These are phyloP conservation scores for Stenotaenia linearis DNA, from an alignment of 2,888 invertebrate species.

Conservation along the genomic window DNA sequence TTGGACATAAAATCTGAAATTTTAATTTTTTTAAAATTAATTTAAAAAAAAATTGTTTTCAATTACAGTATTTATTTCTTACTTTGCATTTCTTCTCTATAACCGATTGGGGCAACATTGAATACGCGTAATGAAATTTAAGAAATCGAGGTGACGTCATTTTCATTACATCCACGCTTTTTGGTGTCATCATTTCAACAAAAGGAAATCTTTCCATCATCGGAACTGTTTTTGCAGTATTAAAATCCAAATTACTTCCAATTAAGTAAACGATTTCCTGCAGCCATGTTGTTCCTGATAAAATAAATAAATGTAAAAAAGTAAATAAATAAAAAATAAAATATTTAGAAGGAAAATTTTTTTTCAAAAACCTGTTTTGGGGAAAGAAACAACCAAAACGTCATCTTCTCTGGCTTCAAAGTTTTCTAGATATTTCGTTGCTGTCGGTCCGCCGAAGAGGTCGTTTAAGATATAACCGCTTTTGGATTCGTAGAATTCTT, in stretches of 20 bases:
- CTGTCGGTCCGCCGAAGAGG: slow-evolving; percentile 39
- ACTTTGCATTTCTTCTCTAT: slow-evolving; percentile 41
- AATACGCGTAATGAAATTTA: slow-evolving; percentile 29
- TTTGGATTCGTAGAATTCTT: not conserved
- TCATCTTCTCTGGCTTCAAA: slow-evolving; percentile 53
- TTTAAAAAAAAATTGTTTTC: not conserved
- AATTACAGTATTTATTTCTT: too few relatives aligned
- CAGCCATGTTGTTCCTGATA: slow-evolving; percentile 79
- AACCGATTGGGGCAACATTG: slow-evolving; percentile 8
- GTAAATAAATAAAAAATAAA: slow-evolving; percentile 24
- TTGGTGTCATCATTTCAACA: slow-evolving; percentile 55
- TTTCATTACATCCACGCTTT: not conserved
- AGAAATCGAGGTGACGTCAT: slow-evolving; percentile 16
- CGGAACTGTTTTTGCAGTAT: slow-evolving; percentile 60
- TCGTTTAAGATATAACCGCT: not conserved
- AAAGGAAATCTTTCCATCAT: slow-evolving; percentile 65
- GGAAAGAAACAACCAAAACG: slow-evolving; percentile 55
- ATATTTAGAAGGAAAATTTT: not conserved
- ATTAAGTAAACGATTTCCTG: slow-evolving; percentile 92
- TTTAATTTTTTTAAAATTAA: slow-evolving; percentile 40
- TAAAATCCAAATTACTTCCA: slow-evolving; percentile 62
- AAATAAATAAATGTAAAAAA: too few relatives aligned
- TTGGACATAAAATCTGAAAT: slow-evolving; percentile 46
- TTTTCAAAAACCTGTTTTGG: slow-evolving; percentile 55
- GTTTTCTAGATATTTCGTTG: slow-evolving; percentile 45